These are phyloP conservation scores for Apus apus DNA, from an alignment of 2,113 vertebrate species.

Conservation along the genomic window DNA sequence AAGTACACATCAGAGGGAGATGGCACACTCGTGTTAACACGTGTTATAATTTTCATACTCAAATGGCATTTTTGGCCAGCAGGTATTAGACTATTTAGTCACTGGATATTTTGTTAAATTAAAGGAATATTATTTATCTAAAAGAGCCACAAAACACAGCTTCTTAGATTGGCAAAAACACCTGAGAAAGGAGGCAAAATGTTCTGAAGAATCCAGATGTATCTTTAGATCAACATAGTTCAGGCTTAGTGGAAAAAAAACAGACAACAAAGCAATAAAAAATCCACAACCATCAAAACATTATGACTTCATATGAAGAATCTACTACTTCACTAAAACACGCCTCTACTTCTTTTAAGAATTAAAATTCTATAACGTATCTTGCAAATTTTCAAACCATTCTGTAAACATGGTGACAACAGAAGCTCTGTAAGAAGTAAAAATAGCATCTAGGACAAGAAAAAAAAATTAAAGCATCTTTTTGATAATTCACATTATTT, in stretches of 20 bases:
- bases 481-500: not conserved
- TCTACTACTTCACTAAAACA: not conserved
- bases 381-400: not conserved
- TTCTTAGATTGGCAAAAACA: not conserved
- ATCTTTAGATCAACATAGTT: not conserved
- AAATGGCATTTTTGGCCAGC: not conserved
- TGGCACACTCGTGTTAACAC: not conserved
- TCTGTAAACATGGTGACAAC: not conserved
- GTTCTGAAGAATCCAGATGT: not conserved
- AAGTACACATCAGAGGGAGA: conserved; percentile 16
- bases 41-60: not conserved
- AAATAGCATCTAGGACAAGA: not conserved
- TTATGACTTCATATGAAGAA: not conserved
- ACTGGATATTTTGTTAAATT: conserved; percentile 20
- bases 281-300: not conserved
- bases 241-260: not conserved
- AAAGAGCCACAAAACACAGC: not conserved
- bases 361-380: not conserved
- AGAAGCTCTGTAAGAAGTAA: not conserved
- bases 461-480: not conserved
- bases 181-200: not conserved
- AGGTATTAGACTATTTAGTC: conserved; percentile 33
- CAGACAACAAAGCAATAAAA: too few relatives aligned
- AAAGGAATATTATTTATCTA: conserved; percentile 33
- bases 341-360: not conserved